Evolutionary conservation across 2,888 invertebrate genomes (phyloP).

Genomic region (Acronicta aceris): DNA sequence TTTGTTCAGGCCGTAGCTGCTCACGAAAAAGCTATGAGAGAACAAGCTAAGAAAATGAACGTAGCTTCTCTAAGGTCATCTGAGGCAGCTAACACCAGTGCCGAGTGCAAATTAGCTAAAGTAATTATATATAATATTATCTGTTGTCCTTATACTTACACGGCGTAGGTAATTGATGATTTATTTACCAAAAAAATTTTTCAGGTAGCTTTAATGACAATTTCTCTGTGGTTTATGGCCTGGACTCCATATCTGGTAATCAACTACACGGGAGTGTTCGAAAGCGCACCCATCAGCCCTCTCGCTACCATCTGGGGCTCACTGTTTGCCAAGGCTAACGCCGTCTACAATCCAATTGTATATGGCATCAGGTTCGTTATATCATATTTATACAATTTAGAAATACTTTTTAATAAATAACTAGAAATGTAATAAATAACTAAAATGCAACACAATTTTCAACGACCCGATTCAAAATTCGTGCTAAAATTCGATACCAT

Average conservation of each 20-base stretch:
- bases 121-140: conserved; percentile 65
- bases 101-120: conserved; percentile 96
- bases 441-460: too few relatives aligned
- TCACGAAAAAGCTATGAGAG: conserved; percentile 96
- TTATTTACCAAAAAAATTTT: conserved; percentile 10
- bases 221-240: conserved; percentile 96
- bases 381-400: background rate
- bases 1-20: conserved; percentile 92
- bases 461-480: too few relatives aligned
- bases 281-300: conserved; percentile 92
- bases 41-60: conserved; percentile 98
- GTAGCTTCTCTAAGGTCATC: conserved; percentile 95
- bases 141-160: conserved; percentile 1
- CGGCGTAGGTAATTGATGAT: background rate
- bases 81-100: conserved; percentile 93
- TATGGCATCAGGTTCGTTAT: conserved; percentile 94
- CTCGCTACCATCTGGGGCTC: conserved; percentile 96
- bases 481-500: too few relatives aligned
- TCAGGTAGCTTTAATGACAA: conserved; percentile 96
- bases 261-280: conserved; percentile 94
- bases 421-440: too few relatives aligned
- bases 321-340: conserved; percentile 97
- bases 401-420: background rate
- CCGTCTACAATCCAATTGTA: conserved; percentile 97
- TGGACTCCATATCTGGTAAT: conserved; percentile 97